A percentile compares a stretch with the other conserved stretches of the same genome.
Evolutionary conservation across 2,113 vertebrate genomes (phyloP).

Genomic region (Platysteira castanea): DNA sequence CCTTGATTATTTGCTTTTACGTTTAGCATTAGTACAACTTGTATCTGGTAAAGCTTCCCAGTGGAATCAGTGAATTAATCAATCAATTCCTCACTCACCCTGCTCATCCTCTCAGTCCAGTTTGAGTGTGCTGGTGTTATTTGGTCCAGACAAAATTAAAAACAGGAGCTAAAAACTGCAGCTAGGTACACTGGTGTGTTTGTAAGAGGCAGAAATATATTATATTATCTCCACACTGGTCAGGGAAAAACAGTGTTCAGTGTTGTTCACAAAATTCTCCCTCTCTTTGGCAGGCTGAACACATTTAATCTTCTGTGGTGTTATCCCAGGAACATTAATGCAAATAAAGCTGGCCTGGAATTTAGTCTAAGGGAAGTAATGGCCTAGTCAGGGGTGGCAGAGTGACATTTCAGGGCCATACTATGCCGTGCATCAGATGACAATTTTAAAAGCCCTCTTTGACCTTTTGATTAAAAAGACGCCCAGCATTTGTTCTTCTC

Average conservation of each 20-base stretch:
- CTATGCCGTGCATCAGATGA: neutral
- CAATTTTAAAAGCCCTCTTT: neutral
- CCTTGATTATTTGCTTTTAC: neutral
- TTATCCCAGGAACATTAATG: neutral
- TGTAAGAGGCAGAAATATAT: neutral
- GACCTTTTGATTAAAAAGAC: conserved; percentile 33
- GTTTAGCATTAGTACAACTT: neutral
- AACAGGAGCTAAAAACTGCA: neutral
- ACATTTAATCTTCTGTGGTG: neutral
- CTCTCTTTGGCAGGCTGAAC: neutral
- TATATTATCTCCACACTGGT: neutral
- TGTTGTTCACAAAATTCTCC: neutral
- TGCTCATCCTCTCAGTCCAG: neutral
- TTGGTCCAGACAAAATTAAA: neutral
- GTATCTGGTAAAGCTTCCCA: neutral
- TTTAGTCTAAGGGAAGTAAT: neutral
- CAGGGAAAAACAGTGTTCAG: neutral
- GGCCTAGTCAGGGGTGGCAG: neutral
- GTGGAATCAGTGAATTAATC: neutral
- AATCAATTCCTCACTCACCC: neutral
- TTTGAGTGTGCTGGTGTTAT: neutral
- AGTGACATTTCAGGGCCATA: neutral
- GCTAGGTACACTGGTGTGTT: neutral
- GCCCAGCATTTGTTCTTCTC: neutral
- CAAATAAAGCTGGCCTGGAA: neutral